Conservation (phyloP, 2,797 vertebrate genomes). For the Acanthurus leucopareius region DNA sequence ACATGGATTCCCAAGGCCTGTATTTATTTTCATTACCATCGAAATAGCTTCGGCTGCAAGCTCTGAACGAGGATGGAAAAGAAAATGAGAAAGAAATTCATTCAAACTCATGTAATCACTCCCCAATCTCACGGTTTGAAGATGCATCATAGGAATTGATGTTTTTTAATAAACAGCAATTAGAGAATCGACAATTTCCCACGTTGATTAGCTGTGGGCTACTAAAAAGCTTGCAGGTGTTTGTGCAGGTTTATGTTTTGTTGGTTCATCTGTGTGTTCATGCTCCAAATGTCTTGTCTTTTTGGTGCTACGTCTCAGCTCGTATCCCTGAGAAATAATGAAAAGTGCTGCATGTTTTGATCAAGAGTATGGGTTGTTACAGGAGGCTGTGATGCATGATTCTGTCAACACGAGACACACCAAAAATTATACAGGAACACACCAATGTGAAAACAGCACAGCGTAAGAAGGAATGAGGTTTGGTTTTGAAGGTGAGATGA, state of each 20-base stretch:
- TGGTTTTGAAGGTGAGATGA: slow-evolving; percentile 23
- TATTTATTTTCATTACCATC: slow-evolving; percentile 90
- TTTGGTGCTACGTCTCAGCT: too few relatives aligned
- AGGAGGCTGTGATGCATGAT: slow-evolving; percentile 8
- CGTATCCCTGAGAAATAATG: slow-evolving; percentile 11
- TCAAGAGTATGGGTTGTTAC: not conserved
- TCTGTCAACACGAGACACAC: slow-evolving; percentile 36
- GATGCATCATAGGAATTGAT: slow-evolving; percentile 23
- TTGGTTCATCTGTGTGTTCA: slow-evolving; percentile 29
- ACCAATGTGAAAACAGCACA: slow-evolving; percentile 12
- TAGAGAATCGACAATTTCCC: slow-evolving; percentile 42
- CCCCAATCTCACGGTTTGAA: slow-evolving; percentile 34
- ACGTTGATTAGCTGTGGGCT: slow-evolving; percentile 20
- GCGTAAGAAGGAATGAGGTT: not conserved
- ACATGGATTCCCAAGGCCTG: slow-evolving; percentile 87
- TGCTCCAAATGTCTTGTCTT: slow-evolving; percentile 7
- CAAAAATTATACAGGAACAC: slow-evolving; percentile 3
- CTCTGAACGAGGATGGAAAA: slow-evolving; percentile 44
- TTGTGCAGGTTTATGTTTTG: slow-evolving; percentile 24
- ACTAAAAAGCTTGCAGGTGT: slow-evolving; percentile 26
- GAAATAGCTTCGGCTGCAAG: slow-evolving; percentile 79
- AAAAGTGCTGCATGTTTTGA: slow-evolving; percentile 6
- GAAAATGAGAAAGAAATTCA: slow-evolving; percentile 49
- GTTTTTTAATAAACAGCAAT: slow-evolving; percentile 27
- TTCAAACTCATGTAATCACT: slow-evolving; percentile 18